These are phyloP conservation scores for Pelodytes ibericus DNA, from an alignment of 2,797 vertebrate genomes.

Conservation along the genomic window DNA sequence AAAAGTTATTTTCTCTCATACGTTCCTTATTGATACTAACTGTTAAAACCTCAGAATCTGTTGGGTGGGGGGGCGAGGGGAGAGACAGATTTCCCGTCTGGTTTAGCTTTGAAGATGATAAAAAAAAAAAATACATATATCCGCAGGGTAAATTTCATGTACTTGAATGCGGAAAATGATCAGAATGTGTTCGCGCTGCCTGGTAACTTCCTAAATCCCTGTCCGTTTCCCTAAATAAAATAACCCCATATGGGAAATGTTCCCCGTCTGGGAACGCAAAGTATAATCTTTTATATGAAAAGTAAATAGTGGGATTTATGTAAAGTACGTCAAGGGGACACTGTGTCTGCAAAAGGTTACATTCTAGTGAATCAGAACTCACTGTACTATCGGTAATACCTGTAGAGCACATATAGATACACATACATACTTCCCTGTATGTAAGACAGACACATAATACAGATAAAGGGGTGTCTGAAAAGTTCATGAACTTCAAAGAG, in stretches of 20 bases:
- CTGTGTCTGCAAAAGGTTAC: slow-evolving; percentile 5
- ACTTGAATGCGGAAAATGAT: slow-evolving; percentile 49
- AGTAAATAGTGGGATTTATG: slow-evolving; percentile 42
- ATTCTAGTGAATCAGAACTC: not conserved
- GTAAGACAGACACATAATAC: too few species aligned
- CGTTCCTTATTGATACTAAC: slow-evolving; percentile 52
- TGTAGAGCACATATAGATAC: too few species aligned
- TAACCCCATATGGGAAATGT: slow-evolving; percentile 51
- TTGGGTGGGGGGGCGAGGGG: slow-evolving; percentile 15
- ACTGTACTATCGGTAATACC: not conserved
- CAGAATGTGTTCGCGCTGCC: slow-evolving; percentile 41
- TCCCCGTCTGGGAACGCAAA: slow-evolving; percentile 49
- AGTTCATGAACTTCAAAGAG: too few species aligned
- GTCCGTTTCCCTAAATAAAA: slow-evolving; percentile 52
- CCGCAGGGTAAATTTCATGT: slow-evolving; percentile 48
- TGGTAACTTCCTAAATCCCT: slow-evolving; percentile 49
- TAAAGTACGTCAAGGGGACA: slow-evolving; percentile 22
- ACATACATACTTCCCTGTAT: too few species aligned
- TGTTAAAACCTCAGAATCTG: slow-evolving; percentile 37
- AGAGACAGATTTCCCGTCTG: slow-evolving; percentile 45
- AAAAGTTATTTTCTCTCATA: slow-evolving; percentile 15
- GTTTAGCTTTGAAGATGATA: slow-evolving; percentile 52
- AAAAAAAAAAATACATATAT: slow-evolving; percentile 35
- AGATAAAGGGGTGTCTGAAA: too few species aligned
- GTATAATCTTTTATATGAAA: slow-evolving; percentile 51